These are phyloP conservation scores for Tachyglossus aculeatus DNA, from an alignment of 2,797 vertebrate genomes.

Conservation along the genomic window DNA sequence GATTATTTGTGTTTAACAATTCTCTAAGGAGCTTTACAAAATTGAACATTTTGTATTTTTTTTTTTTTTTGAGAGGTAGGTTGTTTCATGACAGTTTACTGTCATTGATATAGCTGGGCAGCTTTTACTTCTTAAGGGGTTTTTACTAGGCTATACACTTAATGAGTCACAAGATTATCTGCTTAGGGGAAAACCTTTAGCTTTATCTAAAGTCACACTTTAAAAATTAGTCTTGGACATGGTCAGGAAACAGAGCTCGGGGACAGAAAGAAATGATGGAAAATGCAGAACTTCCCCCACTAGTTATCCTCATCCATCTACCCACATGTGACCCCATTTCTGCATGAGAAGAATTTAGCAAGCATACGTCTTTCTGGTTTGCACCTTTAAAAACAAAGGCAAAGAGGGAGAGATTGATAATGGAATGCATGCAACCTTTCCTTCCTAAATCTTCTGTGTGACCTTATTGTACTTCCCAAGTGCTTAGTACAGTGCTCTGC, in stretches of 20 bases:
- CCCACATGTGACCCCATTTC: neutral
- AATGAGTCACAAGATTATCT: neutral
- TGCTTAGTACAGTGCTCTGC: too few species aligned
- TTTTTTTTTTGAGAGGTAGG: neutral
- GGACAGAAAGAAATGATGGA: neutral
- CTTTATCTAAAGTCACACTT: conserved; percentile 16
- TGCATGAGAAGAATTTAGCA: neutral
- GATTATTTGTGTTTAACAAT: too few species aligned
- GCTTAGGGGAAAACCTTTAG: neutral
- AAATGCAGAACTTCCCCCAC: neutral
- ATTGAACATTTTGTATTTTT: too few species aligned
- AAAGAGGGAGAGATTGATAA: neutral
- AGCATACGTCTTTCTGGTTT: neutral
- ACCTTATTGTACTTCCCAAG: too few species aligned
- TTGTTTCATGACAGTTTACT: too few species aligned
- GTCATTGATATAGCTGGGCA: too few species aligned
- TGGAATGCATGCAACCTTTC: neutral
- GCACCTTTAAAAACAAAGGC: neutral
- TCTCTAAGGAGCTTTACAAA: too few species aligned
- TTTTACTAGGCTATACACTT: neutral
- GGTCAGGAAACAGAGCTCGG: neutral
- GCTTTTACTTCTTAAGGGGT: neutral
- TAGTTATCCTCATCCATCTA: neutral
- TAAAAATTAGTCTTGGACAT: neutral
- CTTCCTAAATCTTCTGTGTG: conserved; percentile 35